These are phyloP conservation scores for Ondatra zibethicus DNA, from an alignment of 2,113 vertebrate genomes.

Conservation along the genomic window DNA sequence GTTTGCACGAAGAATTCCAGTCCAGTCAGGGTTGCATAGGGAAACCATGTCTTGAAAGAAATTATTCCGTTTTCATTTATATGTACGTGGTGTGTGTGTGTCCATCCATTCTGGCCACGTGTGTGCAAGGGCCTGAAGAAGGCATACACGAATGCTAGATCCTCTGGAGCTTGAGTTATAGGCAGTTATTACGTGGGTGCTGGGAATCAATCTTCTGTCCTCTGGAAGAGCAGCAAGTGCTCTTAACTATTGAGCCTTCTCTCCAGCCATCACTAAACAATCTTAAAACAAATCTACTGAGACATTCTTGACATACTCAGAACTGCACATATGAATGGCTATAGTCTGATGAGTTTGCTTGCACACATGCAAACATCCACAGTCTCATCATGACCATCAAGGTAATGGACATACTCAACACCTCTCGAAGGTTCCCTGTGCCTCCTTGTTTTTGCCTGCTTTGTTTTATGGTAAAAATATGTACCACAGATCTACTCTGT, in stretches of 20 bases:
- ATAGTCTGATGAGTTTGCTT: not conserved
- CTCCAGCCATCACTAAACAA: not conserved
- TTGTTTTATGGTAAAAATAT: not conserved
- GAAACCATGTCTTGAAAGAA: not conserved
- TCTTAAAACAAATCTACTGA: conserved; percentile 15
- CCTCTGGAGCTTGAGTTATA: not conserved
- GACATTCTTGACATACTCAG: not conserved
- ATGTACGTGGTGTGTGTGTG: not conserved
- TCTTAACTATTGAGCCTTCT: not conserved
- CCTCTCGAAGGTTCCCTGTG: not conserved
- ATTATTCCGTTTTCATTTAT: not conserved
- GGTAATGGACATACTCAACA: not conserved
- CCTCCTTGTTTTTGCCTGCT: not conserved
- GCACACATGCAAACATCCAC: not conserved
- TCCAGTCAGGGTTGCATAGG: not conserved
- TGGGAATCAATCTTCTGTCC: not conserved
- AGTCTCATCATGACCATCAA: not conserved
- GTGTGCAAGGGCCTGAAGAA: not conserved
- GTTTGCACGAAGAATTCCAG: not conserved
- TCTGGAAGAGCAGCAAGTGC: not conserved
- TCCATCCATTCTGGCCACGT: not conserved
- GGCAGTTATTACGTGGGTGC: not conserved
- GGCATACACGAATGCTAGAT: not conserved
- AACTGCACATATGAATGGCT: not conserved
- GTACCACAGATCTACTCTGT: not conserved